Evolutionary conservation across 2,888 invertebrate genomes (phyloP).

Genomic region (Pyrrhosoma nymphula): DNA sequence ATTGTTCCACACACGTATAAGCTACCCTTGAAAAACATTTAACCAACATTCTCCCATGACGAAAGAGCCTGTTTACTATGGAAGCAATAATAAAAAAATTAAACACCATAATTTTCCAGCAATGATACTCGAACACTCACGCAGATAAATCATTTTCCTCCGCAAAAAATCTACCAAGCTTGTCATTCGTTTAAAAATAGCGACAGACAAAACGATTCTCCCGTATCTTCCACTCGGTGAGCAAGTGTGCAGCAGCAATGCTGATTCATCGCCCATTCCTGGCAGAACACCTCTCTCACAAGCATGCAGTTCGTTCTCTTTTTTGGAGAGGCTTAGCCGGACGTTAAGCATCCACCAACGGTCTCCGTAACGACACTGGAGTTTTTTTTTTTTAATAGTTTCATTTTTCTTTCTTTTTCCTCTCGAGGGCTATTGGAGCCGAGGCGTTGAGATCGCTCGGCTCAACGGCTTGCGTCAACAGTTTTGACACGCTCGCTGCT

Average conservation of each 20-base stretch:
- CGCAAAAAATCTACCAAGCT: background rate
- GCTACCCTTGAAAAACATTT: no score
- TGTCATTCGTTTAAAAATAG: background rate
- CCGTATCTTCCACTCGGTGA: background rate
- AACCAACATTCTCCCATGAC: no score
- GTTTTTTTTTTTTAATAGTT: no score
- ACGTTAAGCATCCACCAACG: background rate
- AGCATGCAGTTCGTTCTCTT: no score
- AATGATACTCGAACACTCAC: background rate
- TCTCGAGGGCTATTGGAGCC: background rate
- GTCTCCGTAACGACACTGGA: background rate
- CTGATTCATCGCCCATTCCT: background rate
- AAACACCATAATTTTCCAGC: background rate
- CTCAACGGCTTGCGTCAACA: slow-evolving; percentile 18
- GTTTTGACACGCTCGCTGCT: background rate
- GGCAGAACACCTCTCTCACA: no score
- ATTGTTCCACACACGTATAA: no score
- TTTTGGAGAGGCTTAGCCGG: background rate
- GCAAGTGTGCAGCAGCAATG: background rate
- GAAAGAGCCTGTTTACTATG: no score
- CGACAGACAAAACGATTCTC: background rate
- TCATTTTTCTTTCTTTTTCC: no score
- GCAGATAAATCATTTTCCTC: background rate
- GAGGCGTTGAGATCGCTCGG: background rate
- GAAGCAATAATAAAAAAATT: no score